Conservation (phyloP, 2,888 invertebrate genomes). For the Cerastis leucographa region DNA sequence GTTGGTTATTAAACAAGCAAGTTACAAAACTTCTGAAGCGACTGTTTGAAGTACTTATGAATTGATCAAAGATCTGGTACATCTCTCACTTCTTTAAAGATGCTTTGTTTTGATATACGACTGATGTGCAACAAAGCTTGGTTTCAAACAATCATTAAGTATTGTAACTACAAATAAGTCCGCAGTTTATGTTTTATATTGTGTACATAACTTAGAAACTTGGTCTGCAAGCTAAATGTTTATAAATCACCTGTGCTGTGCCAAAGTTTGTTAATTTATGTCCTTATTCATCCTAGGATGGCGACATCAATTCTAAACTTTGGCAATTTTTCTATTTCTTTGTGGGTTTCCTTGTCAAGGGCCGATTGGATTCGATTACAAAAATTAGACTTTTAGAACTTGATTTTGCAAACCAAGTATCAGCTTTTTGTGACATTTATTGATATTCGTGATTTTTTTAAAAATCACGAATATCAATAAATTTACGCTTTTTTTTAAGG, state of each 20-base stretch:
- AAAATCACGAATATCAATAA: no score
- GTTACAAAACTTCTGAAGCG: slow-evolving; percentile 42
- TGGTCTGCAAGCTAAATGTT: slow-evolving; percentile 44
- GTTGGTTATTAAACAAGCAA: slow-evolving; percentile 44
- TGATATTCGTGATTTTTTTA: no score
- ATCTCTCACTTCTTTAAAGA: slow-evolving; percentile 27
- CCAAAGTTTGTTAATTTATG: slow-evolving; percentile 76
- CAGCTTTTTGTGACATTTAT: no score
- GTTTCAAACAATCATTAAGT: slow-evolving; percentile 10
- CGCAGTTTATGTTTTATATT: slow-evolving; percentile 19
- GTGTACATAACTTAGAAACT: slow-evolving; percentile 37
- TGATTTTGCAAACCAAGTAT: slow-evolving; percentile 24
- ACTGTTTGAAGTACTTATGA: slow-evolving; percentile 33
- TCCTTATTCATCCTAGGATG: slow-evolving; percentile 59
- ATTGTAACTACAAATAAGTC: slow-evolving; percentile 4
- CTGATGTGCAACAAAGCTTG: background rate
- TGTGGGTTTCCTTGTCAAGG: slow-evolving; percentile 25
- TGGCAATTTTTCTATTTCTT: slow-evolving; percentile 52
- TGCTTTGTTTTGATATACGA: slow-evolving; percentile 7
- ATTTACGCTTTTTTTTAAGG: no score
- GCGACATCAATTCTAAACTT: slow-evolving; percentile 61
- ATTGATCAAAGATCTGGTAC: slow-evolving; percentile 48
- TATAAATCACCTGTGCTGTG: slow-evolving; percentile 65
- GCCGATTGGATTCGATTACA: slow-evolving; percentile 17
- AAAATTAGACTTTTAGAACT: slow-evolving; percentile 4